Percentiles rank a stretch among this genome's conserved stretches.
phyloP scores from a whole-genome alignment of 53 echinoderm and acorn worm species.

The Hippasteria phrygiana region DNA sequence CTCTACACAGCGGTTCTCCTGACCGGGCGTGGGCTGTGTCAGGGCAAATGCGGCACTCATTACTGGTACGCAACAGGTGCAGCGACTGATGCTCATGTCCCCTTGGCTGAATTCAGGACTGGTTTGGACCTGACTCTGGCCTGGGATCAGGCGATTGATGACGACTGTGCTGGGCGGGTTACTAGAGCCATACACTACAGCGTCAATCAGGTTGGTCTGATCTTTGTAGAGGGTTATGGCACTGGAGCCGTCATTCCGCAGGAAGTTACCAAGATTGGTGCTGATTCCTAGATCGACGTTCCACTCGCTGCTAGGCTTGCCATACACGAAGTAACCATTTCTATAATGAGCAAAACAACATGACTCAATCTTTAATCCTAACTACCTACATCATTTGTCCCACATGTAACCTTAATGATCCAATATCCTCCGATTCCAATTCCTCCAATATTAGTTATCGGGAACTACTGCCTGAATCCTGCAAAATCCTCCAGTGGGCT shows the following conservation, averaged over 20 bases:
- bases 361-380: too few species aligned
- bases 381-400: too few species aligned
- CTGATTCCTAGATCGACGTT: slow-evolving; percentile 55
- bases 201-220: slow-evolving; percentile 81
- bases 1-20: slow-evolving; percentile 59
- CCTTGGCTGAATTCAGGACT: slow-evolving; percentile 62
- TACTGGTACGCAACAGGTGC: slow-evolving; percentile 58
- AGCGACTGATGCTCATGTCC: slow-evolving; percentile 68
- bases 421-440: too few species aligned
- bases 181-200: slow-evolving; percentile 74
- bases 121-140: slow-evolving; percentile 65
- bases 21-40: slow-evolving; percentile 66
- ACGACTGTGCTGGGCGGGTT: slow-evolving; percentile 55
- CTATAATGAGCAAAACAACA: slow-evolving; percentile 39
- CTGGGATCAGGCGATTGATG: slow-evolving; percentile 62
- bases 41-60: slow-evolving; percentile 59
- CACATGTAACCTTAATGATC: too few species aligned
- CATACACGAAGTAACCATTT: slow-evolving; percentile 83
- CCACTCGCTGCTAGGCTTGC: slow-evolving; percentile 32
- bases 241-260: slow-evolving; percentile 64
- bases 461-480: too few species aligned
- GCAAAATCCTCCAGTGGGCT: too few species aligned
- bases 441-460: too few species aligned
- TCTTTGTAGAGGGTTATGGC: slow-evolving; percentile 89
- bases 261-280: slow-evolving; percentile 24